These are phyloP conservation scores for Spisula solida DNA, from an alignment of 2,888 invertebrate genomes.

Conservation along the genomic window DNA sequence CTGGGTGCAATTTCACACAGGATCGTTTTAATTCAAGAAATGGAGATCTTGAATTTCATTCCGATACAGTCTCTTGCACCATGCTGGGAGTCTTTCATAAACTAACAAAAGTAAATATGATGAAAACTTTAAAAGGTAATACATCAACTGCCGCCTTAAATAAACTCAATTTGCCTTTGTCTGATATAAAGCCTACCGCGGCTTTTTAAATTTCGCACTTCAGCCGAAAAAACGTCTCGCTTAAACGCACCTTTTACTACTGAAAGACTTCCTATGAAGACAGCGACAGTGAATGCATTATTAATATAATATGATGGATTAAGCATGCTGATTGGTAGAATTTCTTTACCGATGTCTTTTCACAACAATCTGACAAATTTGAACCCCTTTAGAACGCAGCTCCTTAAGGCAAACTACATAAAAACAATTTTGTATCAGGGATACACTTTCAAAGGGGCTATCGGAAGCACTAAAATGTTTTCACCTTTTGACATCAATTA, in stretches of 20 bases:
- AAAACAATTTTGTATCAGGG: conserved; percentile 7
- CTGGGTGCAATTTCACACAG: conserved; percentile 48
- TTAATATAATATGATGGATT: conserved; percentile 65
- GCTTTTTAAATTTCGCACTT: conserved; percentile 46
- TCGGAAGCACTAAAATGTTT: conserved; percentile 42
- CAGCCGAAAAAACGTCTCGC: conserved; percentile 49
- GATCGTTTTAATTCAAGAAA: conserved; percentile 46
- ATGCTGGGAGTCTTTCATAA: conserved; percentile 49
- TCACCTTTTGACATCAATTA: conserved; percentile 67
- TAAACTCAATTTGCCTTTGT: conserved; percentile 60
- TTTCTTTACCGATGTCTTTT: conserved; percentile 44
- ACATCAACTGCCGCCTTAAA: conserved; percentile 65
- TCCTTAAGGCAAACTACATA: conserved; percentile 46
- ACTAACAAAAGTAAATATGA: conserved; percentile 48
- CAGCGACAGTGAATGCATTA: conserved; percentile 48
- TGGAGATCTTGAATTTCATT: conserved; percentile 33
- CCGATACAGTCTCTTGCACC: conserved; percentile 24
- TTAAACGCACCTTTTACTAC: conserved; percentile 53
- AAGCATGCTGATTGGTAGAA: conserved; percentile 63
- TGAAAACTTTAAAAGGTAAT: conserved; percentile 46
- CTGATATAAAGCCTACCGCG: conserved; percentile 39
- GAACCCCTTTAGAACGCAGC: conserved; percentile 56
- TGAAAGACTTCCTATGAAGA: conserved; percentile 45
- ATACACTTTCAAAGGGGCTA: conserved; percentile 48
- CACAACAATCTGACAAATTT: conserved; percentile 28